Evolutionary conservation across 2,888 invertebrate genomes (phyloP), one percentile per base, ranked within the genome.

Genomic region (Drosophila conformis): DNA sequence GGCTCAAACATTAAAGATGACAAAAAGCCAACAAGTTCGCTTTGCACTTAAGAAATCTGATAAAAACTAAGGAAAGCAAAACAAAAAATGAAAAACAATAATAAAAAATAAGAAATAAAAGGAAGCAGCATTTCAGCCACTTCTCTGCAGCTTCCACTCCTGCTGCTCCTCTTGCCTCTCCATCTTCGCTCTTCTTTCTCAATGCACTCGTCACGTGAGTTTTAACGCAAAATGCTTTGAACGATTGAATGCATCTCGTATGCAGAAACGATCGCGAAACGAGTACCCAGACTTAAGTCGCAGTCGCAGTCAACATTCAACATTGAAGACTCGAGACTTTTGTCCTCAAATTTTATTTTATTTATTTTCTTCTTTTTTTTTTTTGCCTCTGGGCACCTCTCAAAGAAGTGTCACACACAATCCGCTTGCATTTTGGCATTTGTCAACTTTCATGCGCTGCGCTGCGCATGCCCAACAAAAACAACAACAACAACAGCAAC

Each of bases 21-120:
- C 91, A 91, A 91, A 91, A 91, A 91, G 89, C 80, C 83, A 89
- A 86, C 86, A 87, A 88, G 91, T 89, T 87, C 88, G 82, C 86
- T 84, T 82, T 83, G 89, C 86, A 84, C 86, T 86, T 89, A 83
- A 85, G 80, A 83, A 85, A 83, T 84, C 89, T 81, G 86, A 89
- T 86, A 83, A 86, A 80, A 83, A 8, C 25, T 21, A 25, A 25
- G 42, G 8, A 38, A 38, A 36, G 18, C 7, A 21, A 7, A 18
- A 13, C 4, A 18, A 38, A 38, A 18, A 46, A 46, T 4, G 13
- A 46, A 46, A 46, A 46, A 46, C 15, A 46, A 46, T 46, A 8
- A 21, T 46, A 25, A 46, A 46, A 46, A 38, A 33, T 11, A 33
- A 33, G 33, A 18, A 46, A 21, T 21, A 82, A 56, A 62, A 57